Evolutionary conservation across 2,113 vertebrate genomes (phyloP).

Genomic region (Chionodraco myersi): DNA sequence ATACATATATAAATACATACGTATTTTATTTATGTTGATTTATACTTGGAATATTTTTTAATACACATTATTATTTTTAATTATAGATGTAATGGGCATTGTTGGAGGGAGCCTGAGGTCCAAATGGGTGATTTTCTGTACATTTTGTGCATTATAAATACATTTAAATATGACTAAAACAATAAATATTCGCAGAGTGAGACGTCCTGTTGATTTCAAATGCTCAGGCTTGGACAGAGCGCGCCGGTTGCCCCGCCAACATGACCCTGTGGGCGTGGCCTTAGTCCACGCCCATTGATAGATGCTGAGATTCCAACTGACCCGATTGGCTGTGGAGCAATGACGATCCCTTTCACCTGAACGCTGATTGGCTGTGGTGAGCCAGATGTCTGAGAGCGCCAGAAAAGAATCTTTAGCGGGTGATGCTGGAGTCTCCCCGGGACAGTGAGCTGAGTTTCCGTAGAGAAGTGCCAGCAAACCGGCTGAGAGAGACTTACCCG

Average conservation of each 20-base stretch:
- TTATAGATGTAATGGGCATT: too few species aligned
- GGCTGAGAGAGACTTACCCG: constrained; percentile 1
- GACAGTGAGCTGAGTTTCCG: constrained; percentile 15
- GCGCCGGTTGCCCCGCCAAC: constrained; percentile 82
- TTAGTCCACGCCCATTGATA: neutral
- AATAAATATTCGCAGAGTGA: constrained; percentile 38
- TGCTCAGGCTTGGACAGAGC: constrained; percentile 23
- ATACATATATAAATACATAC: too few species aligned
- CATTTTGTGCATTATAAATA: too few species aligned
- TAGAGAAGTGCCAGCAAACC: neutral
- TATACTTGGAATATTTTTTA: too few species aligned
- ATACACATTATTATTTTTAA: too few species aligned
- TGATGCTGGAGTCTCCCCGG: constrained; percentile 56
- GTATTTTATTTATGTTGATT: too few species aligned
- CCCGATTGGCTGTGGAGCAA: constrained; percentile 29
- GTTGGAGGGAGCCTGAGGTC: too few species aligned
- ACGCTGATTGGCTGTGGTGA: constrained; percentile 67
- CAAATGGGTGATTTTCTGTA: too few species aligned
- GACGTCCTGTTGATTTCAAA: neutral
- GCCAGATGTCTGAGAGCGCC: constrained; percentile 86
- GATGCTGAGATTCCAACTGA: neutral
- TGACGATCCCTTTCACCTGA: neutral
- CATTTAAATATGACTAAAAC: neutral
- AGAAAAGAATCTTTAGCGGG: constrained; percentile 90
- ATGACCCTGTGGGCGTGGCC: constrained; percentile 56